phyloP scores from a whole-genome alignment of 2,797 vertebrate species.

The Fratercula arctica region DNA sequence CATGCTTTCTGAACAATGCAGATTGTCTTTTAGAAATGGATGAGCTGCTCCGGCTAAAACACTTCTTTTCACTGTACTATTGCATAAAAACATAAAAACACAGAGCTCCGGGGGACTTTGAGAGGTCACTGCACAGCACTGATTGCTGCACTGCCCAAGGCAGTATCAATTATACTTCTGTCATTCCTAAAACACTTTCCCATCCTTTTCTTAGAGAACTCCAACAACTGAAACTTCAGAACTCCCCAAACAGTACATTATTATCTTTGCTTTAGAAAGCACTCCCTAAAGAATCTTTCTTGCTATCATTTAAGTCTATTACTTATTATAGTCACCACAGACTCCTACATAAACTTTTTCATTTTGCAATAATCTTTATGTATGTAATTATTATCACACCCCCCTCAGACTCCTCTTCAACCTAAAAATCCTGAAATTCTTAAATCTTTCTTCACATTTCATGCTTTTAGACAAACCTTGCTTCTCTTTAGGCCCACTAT shows the following conservation, averaged over 20 bases:
- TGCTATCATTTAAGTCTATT: neutral
- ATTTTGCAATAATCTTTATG: neutral
- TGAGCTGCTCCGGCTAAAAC: neutral
- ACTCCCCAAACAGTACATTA: neutral
- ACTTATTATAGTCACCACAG: neutral
- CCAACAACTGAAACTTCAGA: neutral
- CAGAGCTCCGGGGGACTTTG: neutral
- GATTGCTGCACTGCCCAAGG: neutral
- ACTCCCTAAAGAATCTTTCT: neutral
- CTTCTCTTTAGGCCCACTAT: neutral
- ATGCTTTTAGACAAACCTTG: neutral
- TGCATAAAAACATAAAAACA: neutral
- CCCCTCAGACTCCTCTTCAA: neutral
- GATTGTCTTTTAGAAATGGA: neutral
- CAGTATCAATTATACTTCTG: neutral
- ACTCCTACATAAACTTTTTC: neutral
- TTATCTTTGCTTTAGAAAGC: neutral
- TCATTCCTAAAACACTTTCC: neutral
- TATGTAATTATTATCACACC: neutral
- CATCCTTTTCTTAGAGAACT: neutral
- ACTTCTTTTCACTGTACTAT: neutral
- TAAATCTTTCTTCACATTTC: neutral
- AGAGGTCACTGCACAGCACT: neutral
- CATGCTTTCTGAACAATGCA: neutral
- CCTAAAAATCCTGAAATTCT: neutral